Conservation (phyloP, 92 coral and sea anemone species). For the Actinostola sp. region DNA sequence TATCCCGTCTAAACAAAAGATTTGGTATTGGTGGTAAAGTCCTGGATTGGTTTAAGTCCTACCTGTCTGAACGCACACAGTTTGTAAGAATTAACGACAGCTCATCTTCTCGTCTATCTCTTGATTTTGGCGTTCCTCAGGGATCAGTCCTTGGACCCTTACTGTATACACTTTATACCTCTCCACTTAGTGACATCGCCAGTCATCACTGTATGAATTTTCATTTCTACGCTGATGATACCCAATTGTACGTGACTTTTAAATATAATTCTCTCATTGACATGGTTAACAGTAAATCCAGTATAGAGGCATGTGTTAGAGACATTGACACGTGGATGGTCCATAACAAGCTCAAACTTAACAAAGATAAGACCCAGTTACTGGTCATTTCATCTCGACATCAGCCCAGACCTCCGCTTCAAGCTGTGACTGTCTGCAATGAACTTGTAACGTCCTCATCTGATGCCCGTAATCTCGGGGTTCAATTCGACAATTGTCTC, state of each 20-base stretch:
- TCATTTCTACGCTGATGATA: not conserved
- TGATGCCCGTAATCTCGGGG: conserved; percentile 38
- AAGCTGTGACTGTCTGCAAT: conserved; percentile 29
- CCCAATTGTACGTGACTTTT: not conserved
- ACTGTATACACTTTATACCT: not conserved
- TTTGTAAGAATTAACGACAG: not conserved
- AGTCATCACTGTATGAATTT: not conserved
- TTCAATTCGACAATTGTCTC: conserved; percentile 33
- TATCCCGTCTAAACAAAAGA: not conserved
- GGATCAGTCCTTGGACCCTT: conserved; percentile 1
- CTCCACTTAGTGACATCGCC: conserved; percentile 7
- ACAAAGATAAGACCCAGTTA: conserved; percentile 26
- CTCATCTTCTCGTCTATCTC: not conserved
- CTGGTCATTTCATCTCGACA: conserved; percentile 19
- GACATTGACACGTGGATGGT: conserved; percentile 32
- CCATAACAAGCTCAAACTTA: conserved; percentile 24
- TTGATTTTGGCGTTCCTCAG: not conserved
- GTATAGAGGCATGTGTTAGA: conserved; percentile 9
- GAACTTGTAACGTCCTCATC: conserved; percentile 39
- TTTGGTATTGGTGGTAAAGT: not conserved
- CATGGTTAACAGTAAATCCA: not conserved
- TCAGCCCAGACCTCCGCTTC: conserved; percentile 38
- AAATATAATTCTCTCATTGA: not conserved
- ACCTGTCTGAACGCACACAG: not conserved
- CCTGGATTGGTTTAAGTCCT: not conserved